Percentiles rank a stretch among this genome's conserved stretches.
These are phyloP conservation scores for Armadillidium nasatum DNA, from an alignment of 1,140 invertebrate genomes.

Conservation along the genomic window DNA sequence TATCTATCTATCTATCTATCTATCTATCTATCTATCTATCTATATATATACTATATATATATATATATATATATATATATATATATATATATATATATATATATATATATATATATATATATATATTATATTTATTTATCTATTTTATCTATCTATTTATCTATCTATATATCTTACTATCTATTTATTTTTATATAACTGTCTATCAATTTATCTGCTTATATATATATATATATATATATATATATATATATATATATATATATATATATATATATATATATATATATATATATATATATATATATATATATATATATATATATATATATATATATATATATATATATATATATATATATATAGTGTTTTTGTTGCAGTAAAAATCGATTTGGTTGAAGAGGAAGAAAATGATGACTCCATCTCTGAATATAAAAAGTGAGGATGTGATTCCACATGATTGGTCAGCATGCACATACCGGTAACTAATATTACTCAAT, in stretches of 20 bases:
- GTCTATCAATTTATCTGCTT: too few species aligned
- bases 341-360: neutral
- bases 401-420: constrained; percentile 4
- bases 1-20: too few species aligned
- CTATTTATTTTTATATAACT: too few species aligned
- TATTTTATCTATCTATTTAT: too few species aligned
- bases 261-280: constrained; percentile 6
- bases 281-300: constrained; percentile 14
- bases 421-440: constrained; percentile 1
- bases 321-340: too few species aligned
- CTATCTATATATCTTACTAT: too few species aligned
- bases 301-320: neutral
- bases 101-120: too few species aligned
- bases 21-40: too few species aligned
- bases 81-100: too few species aligned
- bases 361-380: neutral
- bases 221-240: neutral
- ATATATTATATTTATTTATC: too few species aligned
- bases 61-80: too few species aligned
- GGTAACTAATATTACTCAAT: neutral
- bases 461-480: constrained; percentile 1
- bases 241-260: constrained; percentile 10
- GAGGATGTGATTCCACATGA: neutral
- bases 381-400: neutral
- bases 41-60: too few species aligned